Conservation (phyloP, 2,113 vertebrate species). For the Micromys minutus region DNA sequence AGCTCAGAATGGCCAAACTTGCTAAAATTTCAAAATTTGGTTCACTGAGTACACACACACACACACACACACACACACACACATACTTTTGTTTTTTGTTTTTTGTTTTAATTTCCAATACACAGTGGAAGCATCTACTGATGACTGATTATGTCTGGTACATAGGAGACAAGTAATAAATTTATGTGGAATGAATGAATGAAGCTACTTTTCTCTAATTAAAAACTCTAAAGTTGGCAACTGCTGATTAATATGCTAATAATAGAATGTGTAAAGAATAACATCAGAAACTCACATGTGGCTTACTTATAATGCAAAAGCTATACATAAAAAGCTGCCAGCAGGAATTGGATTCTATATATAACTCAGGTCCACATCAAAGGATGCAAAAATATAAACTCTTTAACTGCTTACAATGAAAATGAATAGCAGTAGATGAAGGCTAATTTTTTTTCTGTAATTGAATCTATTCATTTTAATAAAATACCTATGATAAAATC, state of each 20-base stretch:
- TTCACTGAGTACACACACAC: background rate
- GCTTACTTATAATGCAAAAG: constrained; percentile 36
- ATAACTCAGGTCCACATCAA: constrained; percentile 65
- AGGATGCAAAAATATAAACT: constrained; percentile 60
- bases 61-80: background rate
- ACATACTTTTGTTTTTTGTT: background rate
- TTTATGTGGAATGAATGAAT: background rate
- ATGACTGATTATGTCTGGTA: background rate
- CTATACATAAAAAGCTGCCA: constrained; percentile 72
- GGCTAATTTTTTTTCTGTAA: constrained; percentile 69
- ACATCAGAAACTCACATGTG: constrained; percentile 72
- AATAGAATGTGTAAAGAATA: constrained; percentile 70
- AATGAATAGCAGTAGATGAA: constrained; percentile 66
- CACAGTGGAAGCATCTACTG: background rate
- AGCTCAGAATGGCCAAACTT: background rate
- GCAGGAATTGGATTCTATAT: constrained; percentile 62
- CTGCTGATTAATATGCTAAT: constrained; percentile 74
- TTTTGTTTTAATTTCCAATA: background rate
- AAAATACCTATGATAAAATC: constrained; percentile 67
- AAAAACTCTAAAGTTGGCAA: constrained; percentile 65
- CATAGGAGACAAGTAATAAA: constrained; percentile 11
- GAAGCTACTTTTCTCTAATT: constrained; percentile 58
- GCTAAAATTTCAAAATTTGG: background rate
- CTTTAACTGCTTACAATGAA: constrained; percentile 65
- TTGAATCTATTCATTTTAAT: constrained; percentile 75